phyloP scores from a whole-genome alignment of 1,140 invertebrate genomes.

The Streblospio benedicti region DNA sequence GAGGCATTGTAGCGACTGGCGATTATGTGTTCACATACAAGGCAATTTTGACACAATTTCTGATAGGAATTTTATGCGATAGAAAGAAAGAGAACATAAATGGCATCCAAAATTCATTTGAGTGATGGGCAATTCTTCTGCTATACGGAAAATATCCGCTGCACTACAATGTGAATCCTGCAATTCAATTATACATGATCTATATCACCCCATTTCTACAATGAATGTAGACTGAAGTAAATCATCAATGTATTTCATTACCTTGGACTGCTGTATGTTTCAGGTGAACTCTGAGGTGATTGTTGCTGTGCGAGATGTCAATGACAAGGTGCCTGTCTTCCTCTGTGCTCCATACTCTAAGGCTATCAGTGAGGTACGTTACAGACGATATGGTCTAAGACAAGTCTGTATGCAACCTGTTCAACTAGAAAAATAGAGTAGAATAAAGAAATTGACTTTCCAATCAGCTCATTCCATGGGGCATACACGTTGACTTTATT shows the following conservation, averaged over 20 bases:
- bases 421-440: too few species aligned
- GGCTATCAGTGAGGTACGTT: conserved; percentile 4
- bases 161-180: neutral
- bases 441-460: too few species aligned
- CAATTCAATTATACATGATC: neutral
- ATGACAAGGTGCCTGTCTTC: conserved; percentile 6
- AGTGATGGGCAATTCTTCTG: neutral
- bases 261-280: neutral
- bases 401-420: neutral
- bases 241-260: neutral
- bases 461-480: too few species aligned
- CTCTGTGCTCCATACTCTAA: conserved; percentile 7
- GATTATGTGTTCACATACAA: too few species aligned
- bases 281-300: neutral
- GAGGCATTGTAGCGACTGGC: too few species aligned
- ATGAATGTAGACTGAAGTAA: neutral
- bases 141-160: neutral
- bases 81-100: too few species aligned
- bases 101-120: neutral
- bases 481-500: too few species aligned
- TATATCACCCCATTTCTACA: neutral
- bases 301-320: conserved; percentile 10
- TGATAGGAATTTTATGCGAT: too few species aligned
- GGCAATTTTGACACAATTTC: too few species aligned
- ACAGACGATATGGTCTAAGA: neutral